A percentile compares a stretch with the other conserved stretches of the same genome.
Conservation (phyloP, 2,888 invertebrate genomes). For the Loripinus fragilis region DNA sequence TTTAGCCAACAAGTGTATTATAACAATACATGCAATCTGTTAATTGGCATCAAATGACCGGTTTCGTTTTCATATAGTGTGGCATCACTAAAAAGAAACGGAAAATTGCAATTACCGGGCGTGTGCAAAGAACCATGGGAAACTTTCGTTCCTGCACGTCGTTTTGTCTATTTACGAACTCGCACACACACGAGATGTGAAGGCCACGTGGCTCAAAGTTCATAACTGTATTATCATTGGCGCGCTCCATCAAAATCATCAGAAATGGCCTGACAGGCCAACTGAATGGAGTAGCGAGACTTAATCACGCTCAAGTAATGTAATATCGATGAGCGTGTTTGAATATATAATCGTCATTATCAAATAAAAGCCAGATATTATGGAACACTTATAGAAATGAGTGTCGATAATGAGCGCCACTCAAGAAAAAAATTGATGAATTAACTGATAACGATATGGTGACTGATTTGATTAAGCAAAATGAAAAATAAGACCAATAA, state of each 20-base stretch:
- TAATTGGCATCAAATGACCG: not conserved
- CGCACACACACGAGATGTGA: slow-evolving; percentile 42
- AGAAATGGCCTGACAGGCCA: slow-evolving; percentile 38
- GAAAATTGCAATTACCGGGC: slow-evolving; percentile 55
- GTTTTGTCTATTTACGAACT: slow-evolving; percentile 44
- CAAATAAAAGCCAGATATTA: slow-evolving; percentile 18
- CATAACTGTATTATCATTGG: slow-evolving; percentile 49
- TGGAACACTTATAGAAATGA: slow-evolving; percentile 21
- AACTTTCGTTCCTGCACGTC: slow-evolving; percentile 36
- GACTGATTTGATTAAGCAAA: slow-evolving; percentile 12
- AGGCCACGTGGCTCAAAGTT: slow-evolving; percentile 49
- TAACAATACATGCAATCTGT: slow-evolving; percentile 10
- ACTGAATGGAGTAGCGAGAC: slow-evolving; percentile 34
- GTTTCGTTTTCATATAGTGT: slow-evolving; percentile 6
- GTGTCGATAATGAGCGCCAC: slow-evolving; percentile 15
- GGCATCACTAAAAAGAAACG: slow-evolving; percentile 24
- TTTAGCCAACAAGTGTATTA: too few species aligned
- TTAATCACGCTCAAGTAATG: slow-evolving; percentile 29
- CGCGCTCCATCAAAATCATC: slow-evolving; percentile 40
- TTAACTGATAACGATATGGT: slow-evolving; percentile 16
- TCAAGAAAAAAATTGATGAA: slow-evolving; percentile 17
- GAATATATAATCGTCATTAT: slow-evolving; percentile 20
- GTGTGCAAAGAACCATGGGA: slow-evolving; percentile 49
- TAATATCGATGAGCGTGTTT: slow-evolving; percentile 16
- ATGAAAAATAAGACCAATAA: not conserved